phyloP scores from a whole-genome alignment of 2,797 vertebrate species.

The Lithobates sylvaticus region DNA sequence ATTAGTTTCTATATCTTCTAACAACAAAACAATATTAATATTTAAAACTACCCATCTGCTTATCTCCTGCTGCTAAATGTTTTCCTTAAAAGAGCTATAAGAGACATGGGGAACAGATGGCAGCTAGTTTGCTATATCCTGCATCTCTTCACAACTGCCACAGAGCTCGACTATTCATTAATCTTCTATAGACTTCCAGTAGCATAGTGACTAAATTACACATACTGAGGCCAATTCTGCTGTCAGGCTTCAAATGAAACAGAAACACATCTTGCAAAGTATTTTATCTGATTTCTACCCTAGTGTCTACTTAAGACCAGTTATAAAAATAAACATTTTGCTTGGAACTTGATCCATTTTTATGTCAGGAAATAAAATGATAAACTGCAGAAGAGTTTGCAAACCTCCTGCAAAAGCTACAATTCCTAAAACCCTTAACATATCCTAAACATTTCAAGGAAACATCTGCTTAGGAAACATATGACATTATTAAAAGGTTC shows the following conservation, averaged over 20 bases:
- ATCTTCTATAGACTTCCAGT: constrained; percentile 96
- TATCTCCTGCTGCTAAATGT: constrained; percentile 88
- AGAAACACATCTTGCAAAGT: constrained; percentile 83
- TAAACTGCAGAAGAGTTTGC: not conserved
- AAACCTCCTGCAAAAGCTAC: not conserved
- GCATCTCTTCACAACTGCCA: constrained; percentile 94
- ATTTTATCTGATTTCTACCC: constrained; percentile 39
- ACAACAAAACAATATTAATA: constrained; percentile 76
- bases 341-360: constrained; percentile 80
- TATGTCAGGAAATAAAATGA: constrained; percentile 10
- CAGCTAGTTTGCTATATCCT: constrained; percentile 89
- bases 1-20: constrained; percentile 63
- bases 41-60: constrained; percentile 76
- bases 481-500: not conserved
- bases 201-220: constrained; percentile 95
- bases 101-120: constrained; percentile 95
- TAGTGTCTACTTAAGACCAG: constrained; percentile 82
- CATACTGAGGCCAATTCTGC: constrained; percentile 84
- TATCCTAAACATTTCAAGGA: constrained; percentile 5
- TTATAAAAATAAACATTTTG: constrained; percentile 82
- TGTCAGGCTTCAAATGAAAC: constrained; percentile 92
- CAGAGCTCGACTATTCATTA: constrained; percentile 94
- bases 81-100: constrained; percentile 93
- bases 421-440: not conserved
- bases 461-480: constrained; percentile 12